Conservation (phyloP, 2,797 vertebrate genomes). For the Leuciscus waleckii region DNA sequence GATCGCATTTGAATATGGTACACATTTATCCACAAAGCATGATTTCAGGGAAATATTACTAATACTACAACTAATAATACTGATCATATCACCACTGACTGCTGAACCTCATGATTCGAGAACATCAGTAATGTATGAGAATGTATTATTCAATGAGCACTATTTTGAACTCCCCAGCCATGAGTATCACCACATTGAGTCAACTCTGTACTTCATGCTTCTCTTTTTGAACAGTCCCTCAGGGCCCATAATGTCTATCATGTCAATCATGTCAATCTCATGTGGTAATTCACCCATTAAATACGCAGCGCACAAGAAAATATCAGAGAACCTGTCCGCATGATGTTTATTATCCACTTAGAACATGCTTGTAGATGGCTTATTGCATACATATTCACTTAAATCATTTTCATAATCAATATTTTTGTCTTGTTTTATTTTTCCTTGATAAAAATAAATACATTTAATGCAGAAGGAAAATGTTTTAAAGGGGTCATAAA, state of each 20-base stretch:
- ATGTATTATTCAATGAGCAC: constrained; percentile 24
- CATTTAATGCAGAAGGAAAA: background rate
- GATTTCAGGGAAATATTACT: constrained; percentile 55
- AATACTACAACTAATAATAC: constrained; percentile 14
- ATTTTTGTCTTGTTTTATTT: background rate
- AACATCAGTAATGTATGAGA: background rate
- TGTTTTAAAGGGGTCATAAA: too few relatives aligned
- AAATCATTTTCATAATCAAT: background rate
- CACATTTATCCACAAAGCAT: constrained; percentile 45
- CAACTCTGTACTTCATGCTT: background rate
- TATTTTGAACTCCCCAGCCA: constrained; percentile 14
- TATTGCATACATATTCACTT: background rate
- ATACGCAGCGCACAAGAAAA: background rate
- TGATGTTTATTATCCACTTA: background rate
- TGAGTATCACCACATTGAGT: background rate
- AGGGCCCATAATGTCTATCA: background rate
- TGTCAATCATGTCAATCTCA: background rate
- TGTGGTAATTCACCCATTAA: background rate
- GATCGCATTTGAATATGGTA: constrained; percentile 18
- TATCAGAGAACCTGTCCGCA: background rate
- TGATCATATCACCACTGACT: background rate
- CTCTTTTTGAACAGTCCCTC: background rate
- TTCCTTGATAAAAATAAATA: background rate
- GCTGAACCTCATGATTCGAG: background rate
- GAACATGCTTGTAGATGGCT: background rate